A percentile compares a stretch with the other conserved stretches of the same genome.
Evolutionary conservation across 2,797 vertebrate species (phyloP).

Genomic region (Crypturellus tataupa): DNA sequence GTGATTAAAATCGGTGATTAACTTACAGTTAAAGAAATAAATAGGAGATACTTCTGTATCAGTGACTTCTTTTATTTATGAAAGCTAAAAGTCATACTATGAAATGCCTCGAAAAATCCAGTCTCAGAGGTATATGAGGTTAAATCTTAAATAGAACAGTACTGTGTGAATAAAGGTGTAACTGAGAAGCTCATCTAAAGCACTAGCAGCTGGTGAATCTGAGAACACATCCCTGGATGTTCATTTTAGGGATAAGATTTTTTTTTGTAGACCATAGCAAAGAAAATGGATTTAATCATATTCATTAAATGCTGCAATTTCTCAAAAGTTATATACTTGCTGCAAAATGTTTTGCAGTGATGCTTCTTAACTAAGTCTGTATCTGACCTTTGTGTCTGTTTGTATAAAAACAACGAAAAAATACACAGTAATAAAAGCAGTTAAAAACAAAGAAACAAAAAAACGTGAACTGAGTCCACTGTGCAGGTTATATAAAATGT

Average conservation of each 20-base stretch:
- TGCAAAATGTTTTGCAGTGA: not conserved
- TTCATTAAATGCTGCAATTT: not conserved
- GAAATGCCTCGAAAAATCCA: not conserved
- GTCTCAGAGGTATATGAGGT: not conserved
- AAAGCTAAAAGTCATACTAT: not conserved
- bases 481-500: conserved; percentile 35
- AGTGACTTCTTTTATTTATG: not conserved
- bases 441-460: not conserved
- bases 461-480: not conserved
- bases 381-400: conserved; percentile 28
- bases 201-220: not conserved
- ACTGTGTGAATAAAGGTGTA: not conserved
- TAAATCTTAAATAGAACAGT: not conserved
- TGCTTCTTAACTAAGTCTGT: not conserved
- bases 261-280: not conserved
- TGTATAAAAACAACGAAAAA: conserved; percentile 12
- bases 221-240: not conserved
- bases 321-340: not conserved
- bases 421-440: not conserved
- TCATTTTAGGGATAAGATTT: not conserved
- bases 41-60: not conserved
- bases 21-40: not conserved
- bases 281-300: not conserved
- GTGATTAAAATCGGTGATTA: not conserved
- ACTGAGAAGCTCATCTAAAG: not conserved